Evolutionary conservation across 2,113 vertebrate species (phyloP), one percentile per base, ranked within the genome.

Genomic region (Isichthys henryi): DNA sequence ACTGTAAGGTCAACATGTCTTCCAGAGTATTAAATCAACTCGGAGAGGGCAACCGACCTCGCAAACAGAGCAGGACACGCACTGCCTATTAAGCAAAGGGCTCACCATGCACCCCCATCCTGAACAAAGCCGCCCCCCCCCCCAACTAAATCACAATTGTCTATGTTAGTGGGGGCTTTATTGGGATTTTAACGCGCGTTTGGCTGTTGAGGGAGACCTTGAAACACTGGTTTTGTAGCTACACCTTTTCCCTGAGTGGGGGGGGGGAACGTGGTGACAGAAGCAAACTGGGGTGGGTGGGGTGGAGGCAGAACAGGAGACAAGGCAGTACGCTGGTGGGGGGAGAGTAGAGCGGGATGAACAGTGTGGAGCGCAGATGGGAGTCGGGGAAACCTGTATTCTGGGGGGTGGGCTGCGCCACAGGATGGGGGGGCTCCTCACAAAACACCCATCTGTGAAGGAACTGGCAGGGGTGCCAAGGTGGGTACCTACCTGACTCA

Each of bases 1-100:
- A 94, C 93, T 94, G 94, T 94, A 96, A 96, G 95, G 96, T 95
- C 95, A 96, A 96, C 96, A 95, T 95, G 95, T 93, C 94, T 93
- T 91, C 92, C 93, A 93, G 94, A 92, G 95, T 93, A 94, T 94
- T 95, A 94, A 92, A 94, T 94, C 95, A 95, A 93, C 93, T 93
- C 93, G 93, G 93, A 92, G 95, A 94, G 27, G 35, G 66, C 21
- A 53, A 46, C 45, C 43, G 1, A 31, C 27, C 52, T 56, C 39
- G 35, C 77, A 89, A 84, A 84, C 80, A 27, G 49, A 56, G 74
- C 50, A 35, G 27, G 48, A 31, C 35, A 50, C 74, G 66, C 46
- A 52, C 52, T 82, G 48, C 17, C 48, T 83, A 50, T 89, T 56
- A 49, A 83, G 45, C 31, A 15, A 82, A 17, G 31, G 48, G 48